Evolutionary conservation across 2,113 vertebrate genomes (phyloP), one percentile per base, ranked within the genome.

Genomic region (Neotoma lepida): DNA sequence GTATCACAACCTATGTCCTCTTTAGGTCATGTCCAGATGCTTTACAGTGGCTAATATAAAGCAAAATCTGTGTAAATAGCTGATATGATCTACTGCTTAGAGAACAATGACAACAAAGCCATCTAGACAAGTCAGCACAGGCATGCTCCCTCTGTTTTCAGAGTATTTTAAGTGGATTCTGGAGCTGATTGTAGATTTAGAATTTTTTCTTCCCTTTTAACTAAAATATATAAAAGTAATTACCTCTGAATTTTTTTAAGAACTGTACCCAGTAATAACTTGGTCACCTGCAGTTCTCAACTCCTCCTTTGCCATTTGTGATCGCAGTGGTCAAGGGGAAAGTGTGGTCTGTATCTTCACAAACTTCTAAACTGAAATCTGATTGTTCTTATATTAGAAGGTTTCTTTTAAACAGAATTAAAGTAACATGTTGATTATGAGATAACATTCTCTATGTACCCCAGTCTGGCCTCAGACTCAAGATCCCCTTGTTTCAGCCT

Each of bases 81-180:
- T 61, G 30, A 4, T 49, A 8, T 5, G 7, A 35, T 51, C 17
- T 49, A 18, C 22, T 74, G 9, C 61, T 63, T 58, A 46, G 51
- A 22, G 18, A 63, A 51, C 22, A 51, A 18, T 74, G 30, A 33
- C 9, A 39, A 13, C 5, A 17, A 85, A 46, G 2, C 30, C 39
- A 44, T 6, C 1, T 35, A 2, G 7, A 9, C 0, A n/a, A 56
- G 70, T n/a, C 30, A 18, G 1, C 24, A 49, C 5, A n/a, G 66
- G 28, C 0, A 28, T 26, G 5, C 1, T 12, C 24, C 46, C 24
- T 81, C 28, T n/a, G 70, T 82, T 54, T 30, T 39, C 44, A 22
- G 58, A 46, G 46, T 76, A 85, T 84, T 66, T 66, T 74, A 20
- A 49, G 30, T 89, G 35, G 14, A 41, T 26, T 51, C 54, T 20